phyloP scores from a whole-genome alignment of 2,113 vertebrate species.

The Sorex fumeus region DNA sequence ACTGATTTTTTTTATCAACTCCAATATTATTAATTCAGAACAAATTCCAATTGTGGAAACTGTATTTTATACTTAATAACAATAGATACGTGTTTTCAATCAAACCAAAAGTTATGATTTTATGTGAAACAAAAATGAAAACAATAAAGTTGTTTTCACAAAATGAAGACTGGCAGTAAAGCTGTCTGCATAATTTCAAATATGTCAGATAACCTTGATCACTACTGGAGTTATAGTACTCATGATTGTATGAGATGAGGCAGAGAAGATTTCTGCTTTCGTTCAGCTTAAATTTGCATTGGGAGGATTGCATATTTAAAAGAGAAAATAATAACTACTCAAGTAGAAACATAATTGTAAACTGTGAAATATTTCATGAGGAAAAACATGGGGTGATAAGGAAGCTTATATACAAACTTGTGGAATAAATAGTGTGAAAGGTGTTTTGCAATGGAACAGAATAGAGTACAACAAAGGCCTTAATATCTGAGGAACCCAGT shows the following conservation, averaged over 20 bases:
- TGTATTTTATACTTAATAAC: not conserved
- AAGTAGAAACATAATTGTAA: not conserved
- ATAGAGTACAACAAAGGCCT: no score
- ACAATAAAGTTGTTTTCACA: not conserved
- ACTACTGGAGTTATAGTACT: not conserved
- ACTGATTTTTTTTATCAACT: not conserved
- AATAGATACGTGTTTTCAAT: not conserved
- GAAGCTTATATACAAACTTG: not conserved
- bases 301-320: not conserved
- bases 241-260: not conserved
- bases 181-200: not conserved
- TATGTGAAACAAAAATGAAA: not conserved
- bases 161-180: not conserved
- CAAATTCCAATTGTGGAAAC: not conserved
- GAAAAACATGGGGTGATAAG: not conserved
- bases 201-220: not conserved
- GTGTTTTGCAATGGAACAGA: not conserved
- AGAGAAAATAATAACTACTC: not conserved
- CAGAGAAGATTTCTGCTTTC: not conserved
- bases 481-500: no score
- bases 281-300: not conserved
- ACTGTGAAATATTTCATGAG: not conserved
- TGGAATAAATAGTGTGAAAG: accelerated
- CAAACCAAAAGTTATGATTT: not conserved
- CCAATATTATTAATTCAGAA: not conserved